A percentile compares a stretch with the other conserved stretches of the same genome.
Evolutionary conservation across 1,140 invertebrate genomes (phyloP).

Genomic region (Neoseiulus cucumeris): DNA sequence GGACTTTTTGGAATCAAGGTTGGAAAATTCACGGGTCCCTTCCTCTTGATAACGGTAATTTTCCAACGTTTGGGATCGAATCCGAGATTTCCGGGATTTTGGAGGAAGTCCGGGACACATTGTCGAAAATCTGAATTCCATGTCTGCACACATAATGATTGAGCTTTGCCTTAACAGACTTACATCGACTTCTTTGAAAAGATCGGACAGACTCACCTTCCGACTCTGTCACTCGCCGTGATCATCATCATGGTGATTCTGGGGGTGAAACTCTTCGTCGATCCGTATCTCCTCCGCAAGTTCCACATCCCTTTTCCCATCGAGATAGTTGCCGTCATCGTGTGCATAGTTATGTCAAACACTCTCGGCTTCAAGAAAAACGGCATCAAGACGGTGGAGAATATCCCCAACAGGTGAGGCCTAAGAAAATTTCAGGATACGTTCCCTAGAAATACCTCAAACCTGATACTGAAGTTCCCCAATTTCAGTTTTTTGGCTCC

Average conservation of each 20-base stretch:
- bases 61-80: neutral
- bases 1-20: constrained; percentile 29
- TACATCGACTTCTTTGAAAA: constrained; percentile 37
- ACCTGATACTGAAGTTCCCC: too few species aligned
- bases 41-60: constrained; percentile 29
- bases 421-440: too few species aligned
- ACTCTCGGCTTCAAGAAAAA: neutral
- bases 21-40: constrained; percentile 24
- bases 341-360: neutral
- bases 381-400: neutral
- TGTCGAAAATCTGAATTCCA: too few species aligned
- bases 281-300: neutral
- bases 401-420: neutral
- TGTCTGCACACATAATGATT: too few species aligned
- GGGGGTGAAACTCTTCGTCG: neutral
- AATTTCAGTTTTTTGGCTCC: neutral
- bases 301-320: neutral
- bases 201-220: neutral
- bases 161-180: constrained; percentile 32
- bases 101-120: too few species aligned
- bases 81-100: too few species aligned
- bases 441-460: too few species aligned
- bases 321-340: neutral
- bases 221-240: neutral
- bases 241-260: neutral